Conservation (phyloP, 2,888 invertebrate genomes). For the Arenicola marina region DNA sequence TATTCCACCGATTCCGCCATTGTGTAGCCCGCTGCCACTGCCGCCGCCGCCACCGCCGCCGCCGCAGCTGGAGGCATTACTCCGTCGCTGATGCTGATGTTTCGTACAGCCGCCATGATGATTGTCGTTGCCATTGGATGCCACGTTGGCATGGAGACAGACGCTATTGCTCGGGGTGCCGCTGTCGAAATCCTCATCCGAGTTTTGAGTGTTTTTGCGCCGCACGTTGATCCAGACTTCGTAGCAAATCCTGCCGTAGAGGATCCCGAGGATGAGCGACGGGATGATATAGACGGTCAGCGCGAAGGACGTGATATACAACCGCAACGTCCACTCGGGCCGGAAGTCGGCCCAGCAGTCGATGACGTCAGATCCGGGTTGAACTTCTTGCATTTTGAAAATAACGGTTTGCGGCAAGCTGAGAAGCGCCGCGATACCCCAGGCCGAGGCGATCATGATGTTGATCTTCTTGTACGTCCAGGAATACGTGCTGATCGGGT, state of each 20-base stretch:
- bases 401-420: constrained; percentile 21
- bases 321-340: constrained; percentile 46
- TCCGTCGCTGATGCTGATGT: too few relatives aligned
- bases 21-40: too few relatives aligned
- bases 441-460: constrained; percentile 52
- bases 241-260: constrained; percentile 57
- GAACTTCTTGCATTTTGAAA: constrained; percentile 12
- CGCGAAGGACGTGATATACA: constrained; percentile 57
- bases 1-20: too few relatives aligned
- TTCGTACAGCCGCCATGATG: too few relatives aligned
- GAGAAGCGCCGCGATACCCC: constrained; percentile 17
- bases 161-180: neutral
- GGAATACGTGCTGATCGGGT: constrained; percentile 69
- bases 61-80: too few relatives aligned
- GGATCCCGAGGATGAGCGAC: constrained; percentile 51
- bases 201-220: neutral
- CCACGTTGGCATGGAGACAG: neutral
- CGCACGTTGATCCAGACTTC: constrained; percentile 44
- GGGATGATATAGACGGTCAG: constrained; percentile 61
- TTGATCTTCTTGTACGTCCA: constrained; percentile 52
- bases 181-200: neutral
- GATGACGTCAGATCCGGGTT: constrained; percentile 31
- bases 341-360: constrained; percentile 55
- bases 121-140: neutral
- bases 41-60: too few relatives aligned